phyloP scores from a whole-genome alignment of 2,113 vertebrate species.

The Puffinus mauretanicus region DNA sequence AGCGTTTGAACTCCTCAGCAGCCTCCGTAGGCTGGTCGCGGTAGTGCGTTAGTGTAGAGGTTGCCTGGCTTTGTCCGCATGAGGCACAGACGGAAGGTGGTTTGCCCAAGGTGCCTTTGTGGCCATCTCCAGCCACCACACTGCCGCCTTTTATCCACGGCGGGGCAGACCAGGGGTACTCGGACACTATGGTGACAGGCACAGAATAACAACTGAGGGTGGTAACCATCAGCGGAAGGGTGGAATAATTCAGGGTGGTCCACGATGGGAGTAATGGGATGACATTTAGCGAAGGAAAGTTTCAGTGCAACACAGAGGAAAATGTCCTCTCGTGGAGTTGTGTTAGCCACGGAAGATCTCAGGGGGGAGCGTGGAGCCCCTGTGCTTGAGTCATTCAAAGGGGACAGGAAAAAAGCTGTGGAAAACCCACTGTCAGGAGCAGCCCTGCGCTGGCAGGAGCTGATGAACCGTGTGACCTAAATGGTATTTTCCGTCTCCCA shows the following conservation, averaged over 20 bases:
- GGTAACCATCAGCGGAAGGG: neutral
- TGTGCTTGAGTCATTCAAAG: neutral
- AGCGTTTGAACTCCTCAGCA: neutral
- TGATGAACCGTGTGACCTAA: neutral
- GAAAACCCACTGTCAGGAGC: slow-evolving; percentile 11
- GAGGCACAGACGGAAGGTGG: neutral
- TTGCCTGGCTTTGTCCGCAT: neutral
- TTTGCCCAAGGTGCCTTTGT: neutral
- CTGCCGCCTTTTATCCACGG: rapidly evolving
- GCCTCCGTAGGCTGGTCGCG: rapidly evolving
- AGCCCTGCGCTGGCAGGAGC: neutral
- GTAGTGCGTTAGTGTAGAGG: too few relatives aligned
- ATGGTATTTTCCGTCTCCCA: slow-evolving; percentile 3
- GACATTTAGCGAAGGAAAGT: neutral
- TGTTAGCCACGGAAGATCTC: neutral
- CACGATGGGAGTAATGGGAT: neutral
- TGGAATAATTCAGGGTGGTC: neutral
- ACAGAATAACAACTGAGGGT: neutral
- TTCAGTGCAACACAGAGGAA: neutral
- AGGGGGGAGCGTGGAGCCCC: neutral
- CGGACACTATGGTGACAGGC: neutral
- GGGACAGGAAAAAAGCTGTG: neutral
- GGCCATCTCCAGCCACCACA: neutral
- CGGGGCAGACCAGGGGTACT: neutral
- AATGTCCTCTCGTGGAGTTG: neutral